A percentile compares a stretch with the other conserved stretches of the same genome.
These are phyloP conservation scores for Hermaeophaga mercurialis DNA, from an alignment of 2,888 invertebrate species.

Conservation along the genomic window DNA sequence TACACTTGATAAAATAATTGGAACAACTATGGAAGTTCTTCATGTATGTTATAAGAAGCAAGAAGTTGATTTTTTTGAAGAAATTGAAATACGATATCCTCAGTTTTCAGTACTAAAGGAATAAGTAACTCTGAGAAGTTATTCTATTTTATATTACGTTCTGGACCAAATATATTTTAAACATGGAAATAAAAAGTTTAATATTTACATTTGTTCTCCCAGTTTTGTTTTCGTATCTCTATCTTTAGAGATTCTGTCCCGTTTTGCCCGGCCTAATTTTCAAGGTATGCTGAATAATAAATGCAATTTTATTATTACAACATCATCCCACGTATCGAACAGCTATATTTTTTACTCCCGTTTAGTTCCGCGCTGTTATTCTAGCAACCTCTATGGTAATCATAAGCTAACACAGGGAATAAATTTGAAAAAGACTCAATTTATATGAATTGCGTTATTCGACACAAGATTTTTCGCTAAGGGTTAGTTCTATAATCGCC, in stretches of 20 bases:
- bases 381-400: conserved; percentile 13
- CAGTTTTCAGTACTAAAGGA: too few relatives aligned
- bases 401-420: conserved; percentile 1
- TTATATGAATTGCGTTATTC: not conserved
- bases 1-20: too few relatives aligned
- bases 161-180: too few relatives aligned
- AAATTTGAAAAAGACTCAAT: conserved; percentile 1
- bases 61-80: too few relatives aligned
- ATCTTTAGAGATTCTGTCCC: not conserved
- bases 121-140: too few relatives aligned
- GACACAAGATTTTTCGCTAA: not conserved
- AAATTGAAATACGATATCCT: too few relatives aligned
- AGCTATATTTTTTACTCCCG: conserved; percentile 4
- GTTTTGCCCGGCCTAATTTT: conserved; percentile 17
- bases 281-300: conserved; percentile 26
- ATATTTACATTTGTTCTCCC: conserved; percentile 12
- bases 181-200: conserved; percentile 10
- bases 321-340: conserved; percentile 1
- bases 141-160: too few relatives aligned
- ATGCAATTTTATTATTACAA: conserved; percentile 26
- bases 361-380: conserved; percentile 10
- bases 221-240: conserved; percentile 9
- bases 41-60: too few relatives aligned
- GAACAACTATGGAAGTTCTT: too few relatives aligned
- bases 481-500: too few relatives aligned